Conservation (phyloP, 2,888 invertebrate genomes). For the Parasteatoda lunata region DNA sequence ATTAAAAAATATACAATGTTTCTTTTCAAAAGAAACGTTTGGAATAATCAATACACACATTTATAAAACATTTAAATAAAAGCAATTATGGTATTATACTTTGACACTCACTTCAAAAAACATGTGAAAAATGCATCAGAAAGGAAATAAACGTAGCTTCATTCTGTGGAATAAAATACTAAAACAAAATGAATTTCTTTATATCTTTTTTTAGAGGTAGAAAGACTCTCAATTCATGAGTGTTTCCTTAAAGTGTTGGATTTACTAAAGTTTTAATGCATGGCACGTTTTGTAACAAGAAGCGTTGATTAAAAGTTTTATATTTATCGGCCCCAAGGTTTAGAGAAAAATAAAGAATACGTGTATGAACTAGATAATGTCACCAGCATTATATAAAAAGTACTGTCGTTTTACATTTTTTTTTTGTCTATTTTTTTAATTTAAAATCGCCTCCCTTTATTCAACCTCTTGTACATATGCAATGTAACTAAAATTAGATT, state of each 20-base stretch:
- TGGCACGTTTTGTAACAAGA: slow-evolving; percentile 37
- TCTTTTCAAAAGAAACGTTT: no score
- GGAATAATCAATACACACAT: no score
- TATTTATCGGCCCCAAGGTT: slow-evolving; percentile 28
- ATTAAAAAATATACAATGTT: no score
- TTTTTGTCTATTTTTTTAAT: slow-evolving; percentile 37
- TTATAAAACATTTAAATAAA: no score
- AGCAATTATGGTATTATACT: no score
- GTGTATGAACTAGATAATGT: slow-evolving; percentile 47
- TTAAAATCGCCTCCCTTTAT: slow-evolving; percentile 25
- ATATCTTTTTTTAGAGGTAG: not conserved
- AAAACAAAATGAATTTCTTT: not conserved
- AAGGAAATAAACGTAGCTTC: no score
- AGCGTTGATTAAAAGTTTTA: slow-evolving; percentile 60
- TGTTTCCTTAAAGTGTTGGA: slow-evolving; percentile 26
- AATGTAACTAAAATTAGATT: slow-evolving; percentile 26
- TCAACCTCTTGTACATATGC: not conserved
- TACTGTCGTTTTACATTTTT: not conserved
- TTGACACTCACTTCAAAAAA: no score
- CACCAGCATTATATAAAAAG: slow-evolving; percentile 28
- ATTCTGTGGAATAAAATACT: not conserved
- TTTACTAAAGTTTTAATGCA: slow-evolving; percentile 21
- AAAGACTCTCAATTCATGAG: slow-evolving; percentile 23
- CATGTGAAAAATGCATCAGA: no score
- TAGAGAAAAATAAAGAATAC: slow-evolving; percentile 21